A percentile compares a stretch with the other conserved stretches of the same genome.
Evolutionary conservation across 2,888 invertebrate species (phyloP).

Genomic region (Augiades crinisus): DNA sequence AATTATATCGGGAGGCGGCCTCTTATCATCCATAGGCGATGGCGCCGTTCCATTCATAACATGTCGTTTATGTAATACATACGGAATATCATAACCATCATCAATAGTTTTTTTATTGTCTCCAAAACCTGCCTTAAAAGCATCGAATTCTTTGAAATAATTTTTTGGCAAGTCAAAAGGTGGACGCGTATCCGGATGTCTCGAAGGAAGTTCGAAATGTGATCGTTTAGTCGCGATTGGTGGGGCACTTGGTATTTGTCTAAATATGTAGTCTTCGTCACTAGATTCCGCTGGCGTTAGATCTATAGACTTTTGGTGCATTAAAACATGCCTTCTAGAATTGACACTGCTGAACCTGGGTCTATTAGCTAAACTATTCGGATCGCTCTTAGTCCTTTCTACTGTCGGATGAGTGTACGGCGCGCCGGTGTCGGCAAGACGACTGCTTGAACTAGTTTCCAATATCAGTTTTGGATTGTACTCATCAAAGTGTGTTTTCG

Average conservation of each 20-base stretch:
- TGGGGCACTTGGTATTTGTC: constrained; percentile 88
- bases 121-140: constrained; percentile 78
- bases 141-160: constrained; percentile 85
- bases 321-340: constrained; percentile 88
- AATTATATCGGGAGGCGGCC: constrained; percentile 69
- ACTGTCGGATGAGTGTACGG: constrained; percentile 86
- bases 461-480: constrained; percentile 86
- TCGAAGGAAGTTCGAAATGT: constrained; percentile 84
- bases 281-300: constrained; percentile 92
- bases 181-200: constrained; percentile 82
- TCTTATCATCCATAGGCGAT: constrained; percentile 73
- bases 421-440: constrained; percentile 73
- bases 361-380: constrained; percentile 88
- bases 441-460: constrained; percentile 78
- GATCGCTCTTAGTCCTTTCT: constrained; percentile 93
- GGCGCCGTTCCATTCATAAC: constrained; percentile 92
- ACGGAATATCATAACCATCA: constrained; percentile 89
- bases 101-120: constrained; percentile 69
- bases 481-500: constrained; percentile 85
- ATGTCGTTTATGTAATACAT: constrained; percentile 91
- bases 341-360: constrained; percentile 87
- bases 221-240: constrained; percentile 87
- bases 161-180: constrained; percentile 87
- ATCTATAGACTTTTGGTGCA: constrained; percentile 93
- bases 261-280: constrained; percentile 90